These are phyloP conservation scores for Enteromius radiatus DNA, from an alignment of 2,797 vertebrate species.

Conservation along the genomic window DNA sequence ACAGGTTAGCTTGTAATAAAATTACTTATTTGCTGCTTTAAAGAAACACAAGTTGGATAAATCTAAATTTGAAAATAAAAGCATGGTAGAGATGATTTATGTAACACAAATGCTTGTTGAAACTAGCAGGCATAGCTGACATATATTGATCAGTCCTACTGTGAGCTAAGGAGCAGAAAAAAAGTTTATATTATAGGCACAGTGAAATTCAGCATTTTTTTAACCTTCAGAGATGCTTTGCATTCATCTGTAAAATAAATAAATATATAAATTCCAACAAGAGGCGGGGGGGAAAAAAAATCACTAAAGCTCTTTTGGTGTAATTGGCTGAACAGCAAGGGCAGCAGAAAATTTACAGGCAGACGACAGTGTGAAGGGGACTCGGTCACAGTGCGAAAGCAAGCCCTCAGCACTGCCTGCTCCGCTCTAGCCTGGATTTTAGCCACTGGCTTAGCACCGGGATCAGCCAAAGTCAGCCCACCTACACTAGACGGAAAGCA, in stretches of 20 bases:
- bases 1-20: constrained; percentile 42
- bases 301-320: constrained; percentile 85
- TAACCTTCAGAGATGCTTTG: constrained; percentile 83
- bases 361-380: constrained; percentile 87
- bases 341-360: constrained; percentile 87
- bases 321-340: constrained; percentile 88
- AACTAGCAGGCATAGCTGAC: constrained; percentile 68
- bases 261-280: constrained; percentile 69
- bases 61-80: constrained; percentile 61
- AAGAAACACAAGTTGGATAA: constrained; percentile 39
- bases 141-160: constrained; percentile 75
- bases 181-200: constrained; percentile 75
- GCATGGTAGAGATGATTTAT: constrained; percentile 61
- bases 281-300: constrained; percentile 67
- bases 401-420: constrained; percentile 66
- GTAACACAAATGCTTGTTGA: constrained; percentile 65
- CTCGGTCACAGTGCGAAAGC: constrained; percentile 80
- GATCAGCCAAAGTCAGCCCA: constrained; percentile 65
- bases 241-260: constrained; percentile 81
- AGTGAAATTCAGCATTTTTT: constrained; percentile 83
- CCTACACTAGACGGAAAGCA: constrained; percentile 69
- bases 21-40: constrained; percentile 49
- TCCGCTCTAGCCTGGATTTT: constrained; percentile 28
- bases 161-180: constrained; percentile 57
- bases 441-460: constrained; percentile 26